Base-by-base conservation (phyloP, 2,113 vertebrate genomes). In the Probosciger aterrimus region DNA sequence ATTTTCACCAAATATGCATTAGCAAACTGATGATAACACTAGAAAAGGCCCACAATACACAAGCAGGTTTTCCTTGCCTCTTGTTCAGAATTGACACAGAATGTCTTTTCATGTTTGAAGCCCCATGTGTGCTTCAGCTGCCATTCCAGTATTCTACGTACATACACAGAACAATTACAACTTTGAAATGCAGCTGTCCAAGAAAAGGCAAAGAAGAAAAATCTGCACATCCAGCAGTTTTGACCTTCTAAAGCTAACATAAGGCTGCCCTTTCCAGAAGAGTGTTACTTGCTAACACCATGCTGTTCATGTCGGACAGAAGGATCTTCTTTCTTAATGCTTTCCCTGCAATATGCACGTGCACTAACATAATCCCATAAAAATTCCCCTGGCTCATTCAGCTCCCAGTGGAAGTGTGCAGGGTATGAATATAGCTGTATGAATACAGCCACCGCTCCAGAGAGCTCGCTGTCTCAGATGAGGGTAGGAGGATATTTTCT, bases 151-250 rank as follows among this genome's bases (percentile, higher is more conserved):
- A 35, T 39, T 59, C 43, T 70, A 19, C 22, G 8, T 15, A 17
- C 2, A 33, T 43, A 6, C 15, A 18, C 30, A 73, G 53, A 77
- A 37, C 31, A 82, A 25, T 37, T 78, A 18, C 65, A 76, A 7
- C 8, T 68, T 63, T 37, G 59, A 70, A 57, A 89, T 33, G 39
- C 25, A 86, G 22, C 39, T 81, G 39, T 27, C 35, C 35, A 30
- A 69, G 44, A n/a, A 81, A 86, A 86, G 44, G 8, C 7, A 73
- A 55, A 49, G 71, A 70, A 67, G 64, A 80, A 93, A 91, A 94
- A 47, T 14, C 11, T 78, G 30, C 44, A 33, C 11, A 47, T 65
- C 35, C 46, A 85, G 31, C n/a, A 75, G 17, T 75, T 95, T 68
- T 62, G 12, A 31, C 37, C 24, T 87, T 47, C 80, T 63, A 74